phyloP scores from a whole-genome alignment of 1,140 invertebrate species.

The Dermatophagoides farinae region DNA sequence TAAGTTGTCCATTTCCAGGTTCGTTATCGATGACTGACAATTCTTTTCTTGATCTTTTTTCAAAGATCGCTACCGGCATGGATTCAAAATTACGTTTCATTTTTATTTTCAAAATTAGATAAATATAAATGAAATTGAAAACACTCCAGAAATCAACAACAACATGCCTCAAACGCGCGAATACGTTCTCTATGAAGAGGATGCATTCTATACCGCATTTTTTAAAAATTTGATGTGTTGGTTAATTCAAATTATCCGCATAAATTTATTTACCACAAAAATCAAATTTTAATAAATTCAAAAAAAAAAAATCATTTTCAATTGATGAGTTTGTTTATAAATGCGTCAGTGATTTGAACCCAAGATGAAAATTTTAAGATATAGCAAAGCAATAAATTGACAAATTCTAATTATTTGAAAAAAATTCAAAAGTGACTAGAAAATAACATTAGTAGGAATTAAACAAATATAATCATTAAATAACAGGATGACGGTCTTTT shows the following conservation, averaged over 20 bases:
- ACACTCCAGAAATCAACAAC: not conserved
- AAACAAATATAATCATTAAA: not conserved
- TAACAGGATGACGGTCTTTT: not conserved
- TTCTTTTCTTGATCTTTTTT: not conserved
- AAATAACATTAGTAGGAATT: not conserved
- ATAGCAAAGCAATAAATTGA: not conserved
- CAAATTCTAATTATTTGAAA: not conserved
- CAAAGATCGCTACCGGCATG: not conserved
- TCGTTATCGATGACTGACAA: not conserved
- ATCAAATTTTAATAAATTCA: not conserved
- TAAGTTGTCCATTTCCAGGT: not conserved
- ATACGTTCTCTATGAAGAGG: not conserved
- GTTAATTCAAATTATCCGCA: not conserved
- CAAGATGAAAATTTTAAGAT: not conserved
- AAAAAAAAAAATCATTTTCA: not conserved
- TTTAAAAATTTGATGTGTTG: not conserved
- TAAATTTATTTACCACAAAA: not conserved
- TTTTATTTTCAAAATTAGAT: not conserved
- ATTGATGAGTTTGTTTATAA: not conserved
- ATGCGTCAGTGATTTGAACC: not conserved
- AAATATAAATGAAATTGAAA: not conserved
- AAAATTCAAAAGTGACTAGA: not conserved
- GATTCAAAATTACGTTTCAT: constrained; percentile 1
- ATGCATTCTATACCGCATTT: not conserved
- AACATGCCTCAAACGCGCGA: not conserved